A percentile compares a stretch with the other conserved stretches of the same genome.
phyloP scores from a whole-genome alignment of 2,113 vertebrate species.

The Pseudorasbora parva region DNA sequence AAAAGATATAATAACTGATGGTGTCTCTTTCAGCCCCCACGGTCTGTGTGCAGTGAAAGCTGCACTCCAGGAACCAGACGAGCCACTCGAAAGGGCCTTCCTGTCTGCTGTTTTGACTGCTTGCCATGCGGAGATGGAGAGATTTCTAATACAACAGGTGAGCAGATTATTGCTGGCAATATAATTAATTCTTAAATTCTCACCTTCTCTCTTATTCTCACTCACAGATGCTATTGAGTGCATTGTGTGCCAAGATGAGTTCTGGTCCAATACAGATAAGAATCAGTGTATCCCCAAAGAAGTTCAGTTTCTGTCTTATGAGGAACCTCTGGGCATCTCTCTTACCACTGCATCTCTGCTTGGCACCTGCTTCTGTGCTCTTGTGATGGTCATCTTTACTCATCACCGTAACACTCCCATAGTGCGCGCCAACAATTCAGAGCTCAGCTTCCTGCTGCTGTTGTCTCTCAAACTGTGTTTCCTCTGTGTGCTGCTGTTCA shows the following conservation, averaged over 20 bases:
- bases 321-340: slow-evolving; percentile 28
- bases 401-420: slow-evolving; percentile 70
- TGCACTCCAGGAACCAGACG: slow-evolving; percentile 75
- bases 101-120: slow-evolving; percentile 79
- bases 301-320: slow-evolving; percentile 23
- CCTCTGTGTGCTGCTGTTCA: slow-evolving; percentile 76
- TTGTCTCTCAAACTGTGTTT: slow-evolving; percentile 76
- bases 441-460: slow-evolving; percentile 76
- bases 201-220: not conserved
- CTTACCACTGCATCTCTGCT: slow-evolving; percentile 9
- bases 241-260: slow-evolving; percentile 68
- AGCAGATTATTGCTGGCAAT: not conserved
- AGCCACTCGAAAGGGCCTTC: slow-evolving; percentile 70
- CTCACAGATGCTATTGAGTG: slow-evolving; percentile 69
- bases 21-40: slow-evolving; percentile 62
- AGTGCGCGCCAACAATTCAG: slow-evolving; percentile 75
- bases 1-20: not conserved
- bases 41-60: slow-evolving; percentile 74
- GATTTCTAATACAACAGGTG: slow-evolving; percentile 72
- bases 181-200: not conserved
- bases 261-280: slow-evolving; percentile 71
- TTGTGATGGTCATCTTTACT: slow-evolving; percentile 58
- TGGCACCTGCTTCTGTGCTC: slow-evolving; percentile 41
- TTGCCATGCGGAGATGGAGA: slow-evolving; percentile 78
- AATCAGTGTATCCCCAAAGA: slow-evolving; percentile 52